Base-by-base conservation (phyloP, 2,888 invertebrate genomes). In the Melanophora roralis region DNA sequence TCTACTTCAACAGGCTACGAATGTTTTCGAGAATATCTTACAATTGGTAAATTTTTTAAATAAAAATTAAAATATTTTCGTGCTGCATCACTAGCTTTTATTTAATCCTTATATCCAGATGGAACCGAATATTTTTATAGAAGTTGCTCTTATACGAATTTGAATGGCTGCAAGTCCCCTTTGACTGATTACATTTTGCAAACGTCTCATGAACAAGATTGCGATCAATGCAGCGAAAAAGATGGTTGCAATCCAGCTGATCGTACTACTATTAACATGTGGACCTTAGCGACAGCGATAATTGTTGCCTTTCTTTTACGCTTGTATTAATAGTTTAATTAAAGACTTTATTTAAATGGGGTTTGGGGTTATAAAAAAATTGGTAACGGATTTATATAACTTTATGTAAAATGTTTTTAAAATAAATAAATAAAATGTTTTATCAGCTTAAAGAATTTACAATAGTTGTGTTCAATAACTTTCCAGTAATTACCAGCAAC, bases 181-280 rank as follows among this genome's bases (percentile, higher is more conserved):
- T 55, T 83, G 19, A 62, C 64, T 9, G 68, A 68, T 9, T 55
- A 49, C 55, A 55, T 55, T 76, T 2, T n/a, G 2, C n/a, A 0
- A 1, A n/a, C 14, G 4, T 40, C 57, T 4, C 19, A 27, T 6
- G 36, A 27, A 1, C 79, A 65, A 12, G 32, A 12, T 1, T 83
- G 83, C 32, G 12, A 34, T 11, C 75, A 82, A 16, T 84, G 84
- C 67, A 65, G 53, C 38, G 49, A 60, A 27, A 43, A 51, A 9
- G 74, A 82, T 53, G 74, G 59, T 12, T 84, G 84, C 45, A 38
- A 84, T 78, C 82, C 83, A 1, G 84, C 84, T 3, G 82, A 67
- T 21, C 83, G 84, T 14, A 64, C 69, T 47, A 62, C 60, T 21
- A 27, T 74, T 1, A 38, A 64, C 6, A 6, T 27, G 3, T 5